Conservation (phyloP, 2,797 vertebrate species). For the Alosa sapidissima region DNA sequence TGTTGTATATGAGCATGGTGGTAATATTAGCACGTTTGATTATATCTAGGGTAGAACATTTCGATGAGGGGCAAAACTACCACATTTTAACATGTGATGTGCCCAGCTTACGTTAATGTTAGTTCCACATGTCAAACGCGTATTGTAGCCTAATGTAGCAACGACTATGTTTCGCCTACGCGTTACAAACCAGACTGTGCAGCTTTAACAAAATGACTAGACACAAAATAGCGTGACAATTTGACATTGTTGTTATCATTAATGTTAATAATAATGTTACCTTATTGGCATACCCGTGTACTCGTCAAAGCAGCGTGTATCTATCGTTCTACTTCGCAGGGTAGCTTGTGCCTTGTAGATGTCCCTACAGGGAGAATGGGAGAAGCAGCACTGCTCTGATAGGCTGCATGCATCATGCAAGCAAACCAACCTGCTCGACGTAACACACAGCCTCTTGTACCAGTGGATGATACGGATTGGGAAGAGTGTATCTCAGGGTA, state of each 20-base stretch:
- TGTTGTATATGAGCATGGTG: neutral
- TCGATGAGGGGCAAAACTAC: neutral
- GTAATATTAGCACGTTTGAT: neutral
- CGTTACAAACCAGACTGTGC: neutral
- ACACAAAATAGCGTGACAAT: neutral
- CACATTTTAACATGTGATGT: slow-evolving; percentile 6
- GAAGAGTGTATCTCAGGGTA: slow-evolving; percentile 24
- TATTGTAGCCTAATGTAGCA: neutral
- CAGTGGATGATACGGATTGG: neutral
- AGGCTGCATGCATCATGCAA: slow-evolving; percentile 43
- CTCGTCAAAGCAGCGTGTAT: neutral
- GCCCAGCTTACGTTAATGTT: neutral
- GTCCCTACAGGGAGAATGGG: slow-evolving; percentile 33
- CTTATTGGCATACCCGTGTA: slow-evolving; percentile 8
- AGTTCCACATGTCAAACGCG: neutral
- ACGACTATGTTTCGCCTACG: neutral
- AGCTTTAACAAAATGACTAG: neutral
- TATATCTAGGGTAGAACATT: neutral
- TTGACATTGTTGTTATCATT: neutral
- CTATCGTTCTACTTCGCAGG: slow-evolving; percentile 10
- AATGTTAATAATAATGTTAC: neutral
- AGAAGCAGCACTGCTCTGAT: slow-evolving; percentile 39
- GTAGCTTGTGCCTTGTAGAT: slow-evolving; percentile 25
- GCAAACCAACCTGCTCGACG: slow-evolving; percentile 56
- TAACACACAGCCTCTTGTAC: slow-evolving; percentile 38